Evolutionary conservation across 2,113 vertebrate species (phyloP).

Genomic region (Syrrhaptes paradoxus): DNA sequence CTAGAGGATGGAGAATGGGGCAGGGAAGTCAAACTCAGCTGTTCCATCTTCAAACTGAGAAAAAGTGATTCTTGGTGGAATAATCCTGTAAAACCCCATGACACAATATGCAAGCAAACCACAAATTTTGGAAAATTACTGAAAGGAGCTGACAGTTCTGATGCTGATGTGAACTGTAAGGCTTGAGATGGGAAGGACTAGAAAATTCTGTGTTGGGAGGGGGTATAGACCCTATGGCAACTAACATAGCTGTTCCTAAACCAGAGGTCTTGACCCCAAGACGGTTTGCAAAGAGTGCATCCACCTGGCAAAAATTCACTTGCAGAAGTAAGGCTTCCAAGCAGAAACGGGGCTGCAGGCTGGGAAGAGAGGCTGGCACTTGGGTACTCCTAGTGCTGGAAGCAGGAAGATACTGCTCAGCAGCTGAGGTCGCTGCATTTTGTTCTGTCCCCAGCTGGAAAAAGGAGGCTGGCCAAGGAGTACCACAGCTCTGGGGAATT

Average conservation of each 20-base stretch:
- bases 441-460: background rate
- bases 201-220: background rate
- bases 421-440: background rate
- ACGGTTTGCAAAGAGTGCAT: background rate
- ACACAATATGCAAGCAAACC: background rate
- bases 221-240: background rate
- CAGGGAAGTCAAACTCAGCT: background rate
- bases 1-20: background rate
- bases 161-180: background rate
- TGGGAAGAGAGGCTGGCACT: background rate
- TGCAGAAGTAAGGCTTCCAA: background rate
- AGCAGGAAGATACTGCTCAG: background rate
- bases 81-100: slow-evolving; percentile 6
- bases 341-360: background rate
- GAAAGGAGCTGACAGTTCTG: background rate
- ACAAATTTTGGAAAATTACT: background rate
- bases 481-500: background rate
- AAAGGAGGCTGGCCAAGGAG: background rate
- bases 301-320: background rate
- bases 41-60: background rate
- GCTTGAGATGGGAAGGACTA: background rate
- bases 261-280: background rate
- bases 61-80: slow-evolving; percentile 3
- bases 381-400: background rate
- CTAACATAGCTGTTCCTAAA: background rate